phyloP scores from a whole-genome alignment of 1,140 invertebrate genomes.

The Bombus superbus region DNA sequence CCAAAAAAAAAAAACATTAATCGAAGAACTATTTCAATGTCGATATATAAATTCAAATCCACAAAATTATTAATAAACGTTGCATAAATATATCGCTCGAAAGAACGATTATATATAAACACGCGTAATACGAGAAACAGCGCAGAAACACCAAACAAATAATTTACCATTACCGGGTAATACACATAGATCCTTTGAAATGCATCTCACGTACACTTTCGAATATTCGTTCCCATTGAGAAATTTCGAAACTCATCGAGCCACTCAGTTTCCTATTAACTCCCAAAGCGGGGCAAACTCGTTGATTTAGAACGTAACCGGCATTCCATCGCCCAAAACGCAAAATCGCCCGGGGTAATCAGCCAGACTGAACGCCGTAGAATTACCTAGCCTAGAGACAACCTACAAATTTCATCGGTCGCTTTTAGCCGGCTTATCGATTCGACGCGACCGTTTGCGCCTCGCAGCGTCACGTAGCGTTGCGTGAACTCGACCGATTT shows the following conservation, averaged over 20 bases:
- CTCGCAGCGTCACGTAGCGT: conserved; percentile 17
- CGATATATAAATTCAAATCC: not conserved
- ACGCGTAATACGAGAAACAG: too few relatives aligned
- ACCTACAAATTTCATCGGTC: conserved; percentile 37
- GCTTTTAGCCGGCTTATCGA: conserved; percentile 38
- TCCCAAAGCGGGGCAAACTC: not conserved
- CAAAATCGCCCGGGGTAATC: conserved; percentile 2
- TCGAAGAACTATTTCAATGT: not conserved
- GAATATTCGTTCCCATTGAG: not conserved
- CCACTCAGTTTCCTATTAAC: not conserved
- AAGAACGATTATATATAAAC: too few relatives aligned
- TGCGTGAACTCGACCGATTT: conserved; percentile 39
- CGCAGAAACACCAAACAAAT: not conserved
- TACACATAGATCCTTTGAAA: not conserved
- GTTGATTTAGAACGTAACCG: not conserved
- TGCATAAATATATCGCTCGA: too few relatives aligned
- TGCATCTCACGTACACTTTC: not conserved
- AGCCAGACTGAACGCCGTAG: conserved; percentile 2
- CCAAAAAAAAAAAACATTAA: not conserved
- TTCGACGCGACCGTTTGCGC: conserved; percentile 21
- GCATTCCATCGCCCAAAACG: not conserved
- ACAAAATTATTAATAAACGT: too few relatives aligned
- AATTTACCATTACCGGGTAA: not conserved
- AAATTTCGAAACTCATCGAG: not conserved
- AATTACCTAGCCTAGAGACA: conserved; percentile 5